Evolutionary conservation across 2,113 vertebrate genomes (phyloP).

Genomic region (Oncorhynchus keta): DNA sequence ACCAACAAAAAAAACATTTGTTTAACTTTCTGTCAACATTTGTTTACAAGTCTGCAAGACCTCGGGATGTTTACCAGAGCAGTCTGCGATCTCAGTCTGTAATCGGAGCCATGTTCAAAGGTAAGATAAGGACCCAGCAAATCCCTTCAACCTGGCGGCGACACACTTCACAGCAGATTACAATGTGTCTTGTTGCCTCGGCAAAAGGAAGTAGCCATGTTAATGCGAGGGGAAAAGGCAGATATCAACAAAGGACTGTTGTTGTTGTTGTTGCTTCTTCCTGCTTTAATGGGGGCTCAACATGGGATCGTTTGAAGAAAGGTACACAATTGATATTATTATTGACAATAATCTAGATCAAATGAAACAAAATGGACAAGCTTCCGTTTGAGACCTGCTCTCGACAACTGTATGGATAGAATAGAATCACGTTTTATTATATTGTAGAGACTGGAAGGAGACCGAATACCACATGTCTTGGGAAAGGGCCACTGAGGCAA

Average conservation of each 20-base stretch:
- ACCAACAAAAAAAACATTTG: background rate
- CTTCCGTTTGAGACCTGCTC: conserved; percentile 29
- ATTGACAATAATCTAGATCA: conserved; percentile 35
- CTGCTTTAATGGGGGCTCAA: conserved; percentile 36
- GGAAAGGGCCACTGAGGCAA: no score
- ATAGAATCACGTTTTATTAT: background rate
- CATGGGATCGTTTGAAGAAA: conserved; percentile 39
- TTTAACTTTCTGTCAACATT: conserved; percentile 16
- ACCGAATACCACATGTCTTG: no score
- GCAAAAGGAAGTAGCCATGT: conserved; percentile 15
- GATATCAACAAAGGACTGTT: conserved; percentile 54
- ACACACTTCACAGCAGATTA: conserved; percentile 63
- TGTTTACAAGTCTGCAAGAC: conserved; percentile 56
- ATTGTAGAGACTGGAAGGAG: no score
- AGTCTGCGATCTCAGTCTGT: conserved; percentile 58
- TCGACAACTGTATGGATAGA: background rate
- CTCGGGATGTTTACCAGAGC: conserved; percentile 53
- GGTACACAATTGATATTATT: conserved; percentile 48
- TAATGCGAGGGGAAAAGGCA: conserved; percentile 57
- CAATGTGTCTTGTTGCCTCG: conserved; percentile 40
- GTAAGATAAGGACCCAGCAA: conserved; percentile 61
- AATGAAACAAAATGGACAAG: conserved; percentile 41
- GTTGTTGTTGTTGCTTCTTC: conserved; percentile 40
- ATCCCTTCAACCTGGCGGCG: conserved; percentile 58
- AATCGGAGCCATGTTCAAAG: conserved; percentile 64